Base-by-base conservation (phyloP, 2,113 vertebrate species). In the Tichodroma muraria region DNA sequence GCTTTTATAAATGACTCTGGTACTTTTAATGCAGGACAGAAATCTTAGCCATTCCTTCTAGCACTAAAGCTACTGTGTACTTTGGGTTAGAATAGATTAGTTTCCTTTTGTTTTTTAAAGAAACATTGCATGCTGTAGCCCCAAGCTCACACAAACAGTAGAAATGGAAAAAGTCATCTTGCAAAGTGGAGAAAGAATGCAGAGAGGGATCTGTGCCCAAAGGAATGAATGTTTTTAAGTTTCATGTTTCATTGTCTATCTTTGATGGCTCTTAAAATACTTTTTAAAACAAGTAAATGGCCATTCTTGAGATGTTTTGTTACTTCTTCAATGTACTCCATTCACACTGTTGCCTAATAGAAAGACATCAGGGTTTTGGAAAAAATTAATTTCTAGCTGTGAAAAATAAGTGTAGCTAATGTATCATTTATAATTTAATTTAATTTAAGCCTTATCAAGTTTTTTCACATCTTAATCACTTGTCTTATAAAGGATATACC, bases 11-110 rank as follows among this genome's bases (percentile, higher is more conserved):
- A 90, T 94, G 30, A 90, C 80, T 69, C 61, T 87, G 71, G 83
- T 86, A 80, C 28, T 95, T 79, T 12, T 93, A 96, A 97, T 95
- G 84, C 86, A 91, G 91, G 95, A 77, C 85, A 97, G 68, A 94
- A 91, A 84, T 70, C 80, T 78, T 63, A 73, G 47, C 54, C n/a
- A 1, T 22, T 92, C 88, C 65, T 95, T 95, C 83, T 85, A 94
- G 59, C 56, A 73, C 86, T 85, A 23, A 37, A 88, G 80, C 66
- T 70, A 45, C 91, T 88, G 59, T 84, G 20, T 79, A 84, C 16
- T 76, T 95, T 95, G 89, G 82, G 31, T 80, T 96, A 85, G 63
- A 92, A 96, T 76, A 65, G 20, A 88, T 91, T 72, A 2, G 3
- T 81, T 92, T 85, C 45, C 42, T 56, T 95, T 79, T 82, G 61